These are phyloP conservation scores for Alaudala cheleensis DNA, from an alignment of 2,113 vertebrate genomes.

Conservation along the genomic window DNA sequence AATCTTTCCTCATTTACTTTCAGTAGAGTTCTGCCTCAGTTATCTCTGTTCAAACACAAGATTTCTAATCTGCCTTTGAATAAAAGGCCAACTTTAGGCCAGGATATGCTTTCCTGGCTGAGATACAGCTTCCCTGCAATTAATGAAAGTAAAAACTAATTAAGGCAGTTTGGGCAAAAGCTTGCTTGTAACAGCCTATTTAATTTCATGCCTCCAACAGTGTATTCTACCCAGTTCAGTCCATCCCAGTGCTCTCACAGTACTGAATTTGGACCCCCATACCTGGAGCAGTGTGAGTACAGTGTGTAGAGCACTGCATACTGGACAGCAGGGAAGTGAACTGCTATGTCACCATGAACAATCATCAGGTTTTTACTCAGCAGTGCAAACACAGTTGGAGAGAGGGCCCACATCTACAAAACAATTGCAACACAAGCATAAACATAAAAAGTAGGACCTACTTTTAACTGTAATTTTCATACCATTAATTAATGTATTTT, in stretches of 20 bases:
- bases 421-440: not conserved
- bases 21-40: not conserved
- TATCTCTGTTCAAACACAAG: not conserved
- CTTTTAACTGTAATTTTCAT: not conserved
- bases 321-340: constrained; percentile 92
- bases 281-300: constrained; percentile 99
- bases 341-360: constrained; percentile 88
- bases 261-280: not conserved
- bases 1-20: constrained; percentile 2
- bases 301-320: constrained; percentile 93
- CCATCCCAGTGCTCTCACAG: not conserved
- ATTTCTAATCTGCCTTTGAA: constrained; percentile 4
- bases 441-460: not conserved
- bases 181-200: not conserved
- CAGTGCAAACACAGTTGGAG: constrained; percentile 94
- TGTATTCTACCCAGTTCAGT: not conserved
- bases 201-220: not conserved
- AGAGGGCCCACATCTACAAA: constrained; percentile 97
- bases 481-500: not conserved
- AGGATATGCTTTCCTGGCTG: not conserved
- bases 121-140: not conserved
- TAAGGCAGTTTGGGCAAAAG: not conserved
- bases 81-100: not conserved
- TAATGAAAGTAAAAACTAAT: not conserved
- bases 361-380: constrained; percentile 93